Evolutionary conservation across 2,797 vertebrate genomes (phyloP).

Genomic region (Aulostomus chinensis): DNA sequence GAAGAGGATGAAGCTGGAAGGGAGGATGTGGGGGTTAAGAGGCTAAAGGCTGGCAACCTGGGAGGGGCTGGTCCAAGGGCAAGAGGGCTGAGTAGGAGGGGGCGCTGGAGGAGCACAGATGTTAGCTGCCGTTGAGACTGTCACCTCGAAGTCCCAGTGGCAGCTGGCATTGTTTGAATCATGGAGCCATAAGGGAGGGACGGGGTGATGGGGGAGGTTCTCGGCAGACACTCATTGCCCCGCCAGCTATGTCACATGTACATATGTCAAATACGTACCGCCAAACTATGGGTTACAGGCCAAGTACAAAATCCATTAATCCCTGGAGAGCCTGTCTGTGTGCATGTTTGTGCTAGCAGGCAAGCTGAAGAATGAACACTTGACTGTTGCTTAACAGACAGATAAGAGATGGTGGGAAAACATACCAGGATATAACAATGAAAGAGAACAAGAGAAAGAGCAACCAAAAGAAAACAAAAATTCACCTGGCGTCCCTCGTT

Average conservation of each 20-base stretch:
- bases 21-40: conserved; percentile 12
- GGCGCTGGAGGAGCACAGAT: conserved; percentile 64
- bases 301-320: conserved; percentile 47
- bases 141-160: conserved; percentile 62
- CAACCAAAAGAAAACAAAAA: no score
- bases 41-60: conserved; percentile 21
- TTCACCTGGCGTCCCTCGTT: conserved; percentile 91
- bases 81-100: conserved; percentile 36
- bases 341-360: conserved; percentile 18
- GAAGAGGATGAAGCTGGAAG: conserved; percentile 35
- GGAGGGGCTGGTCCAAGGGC: conserved; percentile 48
- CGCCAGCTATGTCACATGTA: conserved; percentile 51
- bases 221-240: conserved; percentile 30
- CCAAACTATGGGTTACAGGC: conserved; percentile 38
- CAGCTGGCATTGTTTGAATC: conserved; percentile 72
- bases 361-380: conserved; percentile 11
- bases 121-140: conserved; percentile 65
- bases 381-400: conserved; percentile 4
- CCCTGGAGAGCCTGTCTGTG: conserved; percentile 26
- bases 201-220: neutral
- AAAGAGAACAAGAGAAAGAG: no score
- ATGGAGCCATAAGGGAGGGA: conserved; percentile 7
- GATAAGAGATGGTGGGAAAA: no score
- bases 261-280: conserved; percentile 61
- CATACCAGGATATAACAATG: no score